Percentiles rank a stretch among this genome's conserved stretches.
phyloP scores from a whole-genome alignment of 1,140 invertebrate species.

The Heliconius nattereri region DNA sequence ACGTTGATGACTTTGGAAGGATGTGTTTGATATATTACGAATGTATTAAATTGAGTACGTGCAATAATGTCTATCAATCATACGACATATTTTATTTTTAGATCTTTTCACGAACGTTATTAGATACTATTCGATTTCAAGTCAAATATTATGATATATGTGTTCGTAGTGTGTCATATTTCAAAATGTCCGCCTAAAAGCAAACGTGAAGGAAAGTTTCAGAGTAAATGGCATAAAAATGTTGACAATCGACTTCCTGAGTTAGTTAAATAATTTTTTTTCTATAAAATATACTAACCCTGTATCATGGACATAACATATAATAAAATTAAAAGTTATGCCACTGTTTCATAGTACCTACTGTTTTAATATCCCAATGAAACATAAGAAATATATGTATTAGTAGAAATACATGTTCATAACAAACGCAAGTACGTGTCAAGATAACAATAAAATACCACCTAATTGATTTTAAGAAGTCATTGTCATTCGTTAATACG shows the following conservation, averaged over 20 bases:
- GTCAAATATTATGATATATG: conserved; percentile 2
- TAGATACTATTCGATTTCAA: neutral
- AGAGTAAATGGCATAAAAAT: neutral
- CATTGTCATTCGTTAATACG: neutral
- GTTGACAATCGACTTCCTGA: no score
- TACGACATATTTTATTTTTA: neutral
- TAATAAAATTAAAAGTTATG: no score
- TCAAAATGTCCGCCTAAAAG: neutral
- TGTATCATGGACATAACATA: no score
- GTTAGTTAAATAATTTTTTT: no score
- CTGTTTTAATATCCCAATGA: neutral
- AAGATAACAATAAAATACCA: neutral
- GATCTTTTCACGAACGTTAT: neutral
- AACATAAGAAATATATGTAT: neutral
- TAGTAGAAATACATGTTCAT: neutral
- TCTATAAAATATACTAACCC: no score
- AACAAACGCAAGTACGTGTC: neutral
- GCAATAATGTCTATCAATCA: neutral
- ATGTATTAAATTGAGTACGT: neutral
- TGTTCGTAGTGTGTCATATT: neutral
- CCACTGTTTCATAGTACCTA: neutral
- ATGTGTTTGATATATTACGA: no score
- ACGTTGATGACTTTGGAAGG: neutral
- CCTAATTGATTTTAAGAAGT: neutral
- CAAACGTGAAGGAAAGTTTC: neutral